Conservation (phyloP, 2,797 vertebrate genomes). For the Notamacropus eugenii region DNA sequence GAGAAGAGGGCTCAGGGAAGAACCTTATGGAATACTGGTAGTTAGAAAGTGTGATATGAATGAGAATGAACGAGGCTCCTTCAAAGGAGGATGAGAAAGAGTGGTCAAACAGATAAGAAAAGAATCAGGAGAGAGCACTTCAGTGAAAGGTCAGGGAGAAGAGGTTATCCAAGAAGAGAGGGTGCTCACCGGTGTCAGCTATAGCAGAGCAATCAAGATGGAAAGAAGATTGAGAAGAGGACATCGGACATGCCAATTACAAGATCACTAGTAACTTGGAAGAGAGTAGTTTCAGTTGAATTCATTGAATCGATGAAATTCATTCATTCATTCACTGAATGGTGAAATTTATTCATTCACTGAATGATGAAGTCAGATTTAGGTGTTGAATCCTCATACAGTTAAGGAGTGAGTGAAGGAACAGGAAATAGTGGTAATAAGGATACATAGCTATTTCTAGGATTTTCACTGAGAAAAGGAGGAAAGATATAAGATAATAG, state of each 20-base stretch:
- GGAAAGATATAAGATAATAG: not conserved
- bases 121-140: not conserved
- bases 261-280: not conserved
- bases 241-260: not conserved
- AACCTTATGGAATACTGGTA: not conserved
- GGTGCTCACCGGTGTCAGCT: not conserved
- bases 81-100: not conserved
- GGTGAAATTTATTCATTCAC: not conserved
- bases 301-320: not conserved
- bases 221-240: not conserved
- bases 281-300: not conserved
- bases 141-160: not conserved
- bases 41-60: not conserved
- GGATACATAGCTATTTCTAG: not conserved
- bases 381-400: not conserved
- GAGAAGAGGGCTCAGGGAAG: not conserved
- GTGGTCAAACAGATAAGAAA: not conserved
- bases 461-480: not conserved
- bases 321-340: not conserved
- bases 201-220: not conserved
- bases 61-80: not conserved
- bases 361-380: not conserved
- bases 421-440: not conserved
- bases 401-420: not conserved
- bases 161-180: not conserved